Percentiles rank a stretch among this genome's conserved stretches.
Conservation (phyloP, 2,797 vertebrate genomes). For the Gymnothorax reevesii region DNA sequence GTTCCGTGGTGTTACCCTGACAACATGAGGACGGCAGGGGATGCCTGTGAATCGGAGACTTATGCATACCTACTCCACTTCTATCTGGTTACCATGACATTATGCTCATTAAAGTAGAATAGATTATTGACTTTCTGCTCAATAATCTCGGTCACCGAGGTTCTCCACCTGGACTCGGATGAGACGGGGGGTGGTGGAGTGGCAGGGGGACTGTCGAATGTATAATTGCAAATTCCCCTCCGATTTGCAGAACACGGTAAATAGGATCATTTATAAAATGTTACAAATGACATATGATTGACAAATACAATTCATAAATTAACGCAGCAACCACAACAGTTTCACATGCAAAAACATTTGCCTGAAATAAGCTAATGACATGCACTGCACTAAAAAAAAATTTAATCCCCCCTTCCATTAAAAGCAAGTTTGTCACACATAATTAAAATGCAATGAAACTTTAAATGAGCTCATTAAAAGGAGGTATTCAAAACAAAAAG, state of each 20-base stretch:
- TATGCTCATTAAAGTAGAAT: constrained; percentile 82
- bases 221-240: neutral
- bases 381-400: too few species aligned
- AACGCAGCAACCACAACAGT: too few species aligned
- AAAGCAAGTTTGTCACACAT: too few species aligned
- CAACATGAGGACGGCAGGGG: neutral
- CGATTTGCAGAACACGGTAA: neutral
- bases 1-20: constrained; percentile 33
- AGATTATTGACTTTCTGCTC: constrained; percentile 79
- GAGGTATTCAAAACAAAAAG: too few species aligned
- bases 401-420: too few species aligned
- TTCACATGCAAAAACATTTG: too few species aligned
- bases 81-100: constrained; percentile 83
- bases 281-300: too few species aligned
- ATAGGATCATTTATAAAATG: neutral
- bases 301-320: too few species aligned
- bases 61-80: constrained; percentile 78
- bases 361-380: too few species aligned
- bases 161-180: constrained; percentile 70
- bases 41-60: constrained; percentile 52
- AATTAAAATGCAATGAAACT: too few species aligned
- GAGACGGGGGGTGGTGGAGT: constrained; percentile 8
- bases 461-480: too few species aligned
- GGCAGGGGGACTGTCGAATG: neutral
- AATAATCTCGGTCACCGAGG: constrained; percentile 68